phyloP scores from a whole-genome alignment of 2,113 vertebrate species.

The Perca flavescens region DNA sequence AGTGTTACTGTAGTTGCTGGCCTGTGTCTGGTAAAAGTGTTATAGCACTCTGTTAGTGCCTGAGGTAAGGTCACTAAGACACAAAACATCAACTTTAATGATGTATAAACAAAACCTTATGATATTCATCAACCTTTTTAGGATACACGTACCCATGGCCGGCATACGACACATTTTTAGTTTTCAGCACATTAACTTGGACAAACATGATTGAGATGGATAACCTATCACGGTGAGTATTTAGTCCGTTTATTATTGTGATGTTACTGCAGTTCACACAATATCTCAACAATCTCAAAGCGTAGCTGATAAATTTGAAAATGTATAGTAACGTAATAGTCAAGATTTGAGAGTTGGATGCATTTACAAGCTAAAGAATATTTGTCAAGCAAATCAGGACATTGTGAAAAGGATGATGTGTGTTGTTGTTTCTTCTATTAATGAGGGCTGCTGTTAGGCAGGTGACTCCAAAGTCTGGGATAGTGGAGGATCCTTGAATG shows the following conservation, averaged over 20 bases:
- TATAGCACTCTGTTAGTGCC: too few relatives aligned
- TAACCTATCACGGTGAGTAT: not conserved
- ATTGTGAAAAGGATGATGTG: not conserved
- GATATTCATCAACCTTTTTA: not conserved
- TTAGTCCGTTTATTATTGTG: not conserved
- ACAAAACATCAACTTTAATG: conserved; percentile 8
- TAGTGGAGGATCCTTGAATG: not conserved
- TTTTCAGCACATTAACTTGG: not conserved
- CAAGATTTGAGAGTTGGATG: not conserved
- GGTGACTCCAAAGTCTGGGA: not conserved
- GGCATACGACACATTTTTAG: not conserved
- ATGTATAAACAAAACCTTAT: not conserved
- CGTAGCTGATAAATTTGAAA: not conserved
- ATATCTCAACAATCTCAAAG: not conserved
- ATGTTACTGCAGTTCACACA: not conserved
- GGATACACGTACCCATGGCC: not conserved
- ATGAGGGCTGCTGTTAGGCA: not conserved
- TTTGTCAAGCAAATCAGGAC: not conserved
- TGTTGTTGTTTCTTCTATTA: not conserved
- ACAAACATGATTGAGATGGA: not conserved
- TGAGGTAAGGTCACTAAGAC: conserved; percentile 21
- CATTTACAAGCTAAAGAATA: not conserved
- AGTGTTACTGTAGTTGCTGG: conserved; percentile 5
- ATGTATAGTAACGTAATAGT: not conserved
- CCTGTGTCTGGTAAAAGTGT: conserved; percentile 13